These are phyloP conservation scores for Fulica atra DNA, from an alignment of 2,113 vertebrate genomes.

Conservation along the genomic window DNA sequence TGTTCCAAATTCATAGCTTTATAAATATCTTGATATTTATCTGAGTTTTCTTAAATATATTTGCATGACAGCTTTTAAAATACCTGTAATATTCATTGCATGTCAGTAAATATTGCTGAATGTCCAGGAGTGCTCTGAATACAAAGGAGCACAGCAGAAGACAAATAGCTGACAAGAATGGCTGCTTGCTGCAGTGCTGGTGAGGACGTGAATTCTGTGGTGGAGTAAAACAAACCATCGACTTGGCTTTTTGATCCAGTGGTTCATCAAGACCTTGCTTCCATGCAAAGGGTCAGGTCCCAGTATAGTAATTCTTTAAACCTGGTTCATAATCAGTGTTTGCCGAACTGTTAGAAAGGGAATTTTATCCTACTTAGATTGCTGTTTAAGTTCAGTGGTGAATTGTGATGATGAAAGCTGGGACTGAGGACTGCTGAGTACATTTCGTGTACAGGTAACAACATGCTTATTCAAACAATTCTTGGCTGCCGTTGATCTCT, in stretches of 20 bases:
- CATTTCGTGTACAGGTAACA: not conserved
- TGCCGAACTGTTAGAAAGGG: not conserved
- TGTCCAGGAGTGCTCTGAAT: not conserved
- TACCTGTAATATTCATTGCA: not conserved
- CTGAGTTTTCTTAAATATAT: not conserved
- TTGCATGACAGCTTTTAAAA: not conserved
- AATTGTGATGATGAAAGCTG: not conserved
- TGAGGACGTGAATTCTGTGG: not conserved
- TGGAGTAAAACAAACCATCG: not conserved
- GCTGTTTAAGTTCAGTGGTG: not conserved
- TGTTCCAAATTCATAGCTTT: not conserved
- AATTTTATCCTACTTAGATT: not conserved
- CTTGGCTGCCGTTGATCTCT: not conserved
- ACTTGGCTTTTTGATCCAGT: not conserved
- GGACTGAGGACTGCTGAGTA: not conserved
- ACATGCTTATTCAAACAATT: not conserved
- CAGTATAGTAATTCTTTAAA: not conserved
- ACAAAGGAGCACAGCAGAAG: not conserved
- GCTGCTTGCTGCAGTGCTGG: not conserved
- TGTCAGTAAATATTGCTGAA: not conserved
- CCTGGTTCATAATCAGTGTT: not conserved
- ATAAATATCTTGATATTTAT: not conserved
- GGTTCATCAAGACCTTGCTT: not conserved
- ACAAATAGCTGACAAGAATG: not conserved
- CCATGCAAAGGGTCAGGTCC: not conserved